Conservation (phyloP, 2,888 invertebrate species). For the Drepana falcataria region DNA sequence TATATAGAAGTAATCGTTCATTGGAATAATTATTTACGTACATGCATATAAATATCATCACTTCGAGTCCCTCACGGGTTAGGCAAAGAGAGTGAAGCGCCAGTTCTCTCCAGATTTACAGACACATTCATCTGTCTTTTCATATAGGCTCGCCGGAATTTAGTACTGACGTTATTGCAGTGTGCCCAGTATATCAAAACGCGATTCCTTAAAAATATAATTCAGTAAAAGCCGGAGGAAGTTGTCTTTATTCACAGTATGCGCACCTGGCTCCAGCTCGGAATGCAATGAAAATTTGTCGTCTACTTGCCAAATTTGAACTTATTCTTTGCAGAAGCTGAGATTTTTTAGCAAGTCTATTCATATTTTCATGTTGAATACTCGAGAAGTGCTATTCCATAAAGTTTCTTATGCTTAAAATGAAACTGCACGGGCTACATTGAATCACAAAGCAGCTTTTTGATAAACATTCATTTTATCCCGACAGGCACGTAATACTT, state of each 20-base stretch:
- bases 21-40: too few species aligned
- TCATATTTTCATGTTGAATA: constrained; percentile 41
- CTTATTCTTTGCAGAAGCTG: constrained; percentile 48
- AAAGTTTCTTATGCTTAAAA: constrained; percentile 29
- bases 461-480: constrained; percentile 1
- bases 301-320: constrained; percentile 61
- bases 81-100: too few species aligned
- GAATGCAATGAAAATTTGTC: constrained; percentile 65
- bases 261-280: constrained; percentile 52
- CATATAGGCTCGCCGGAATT: too few species aligned
- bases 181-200: constrained; percentile 40
- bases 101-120: too few species aligned
- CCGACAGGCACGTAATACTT: too few species aligned
- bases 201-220: constrained; percentile 59
- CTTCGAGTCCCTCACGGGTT: too few species aligned
- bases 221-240: constrained; percentile 29
- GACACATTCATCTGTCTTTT: too few species aligned
- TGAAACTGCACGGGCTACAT: constrained; percentile 26
- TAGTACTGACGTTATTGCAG: constrained; percentile 28
- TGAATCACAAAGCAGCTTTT: constrained; percentile 28
- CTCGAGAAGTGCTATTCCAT: constrained; percentile 29
- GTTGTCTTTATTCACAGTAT: constrained; percentile 55
- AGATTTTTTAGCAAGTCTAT: constrained; percentile 34
- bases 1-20: too few species aligned
- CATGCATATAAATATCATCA: too few species aligned